Evolutionary conservation across 2,888 invertebrate genomes (phyloP).

Genomic region (Aethes cnicana): DNA sequence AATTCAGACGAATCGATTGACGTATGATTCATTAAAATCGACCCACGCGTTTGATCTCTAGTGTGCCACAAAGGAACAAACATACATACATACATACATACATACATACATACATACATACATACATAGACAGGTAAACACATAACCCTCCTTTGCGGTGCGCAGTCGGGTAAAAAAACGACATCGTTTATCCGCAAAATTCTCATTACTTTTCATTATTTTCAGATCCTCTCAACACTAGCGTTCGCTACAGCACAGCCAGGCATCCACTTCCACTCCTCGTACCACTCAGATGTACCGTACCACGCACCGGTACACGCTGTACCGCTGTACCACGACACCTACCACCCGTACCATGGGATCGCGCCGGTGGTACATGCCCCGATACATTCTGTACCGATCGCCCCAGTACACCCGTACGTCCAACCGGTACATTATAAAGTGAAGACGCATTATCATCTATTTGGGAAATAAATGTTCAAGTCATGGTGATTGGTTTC

Average conservation of each 20-base stretch:
- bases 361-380: conserved; percentile 6
- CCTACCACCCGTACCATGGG: conserved; percentile 6
- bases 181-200: too few relatives aligned
- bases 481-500: background rate
- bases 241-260: conserved; percentile 33
- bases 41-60: too few relatives aligned
- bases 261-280: conserved; percentile 46
- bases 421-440: conserved; percentile 43
- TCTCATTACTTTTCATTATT: too few relatives aligned
- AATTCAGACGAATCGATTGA: too few relatives aligned
- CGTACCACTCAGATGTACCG: background rate
- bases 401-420: conserved; percentile 32
- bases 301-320: conserved; percentile 5
- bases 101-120: too few relatives aligned
- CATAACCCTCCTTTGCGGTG: too few relatives aligned
- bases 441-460: conserved; percentile 51
- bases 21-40: too few relatives aligned
- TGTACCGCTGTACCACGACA: conserved; percentile 10
- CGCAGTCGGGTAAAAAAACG: background rate
- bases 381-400: background rate
- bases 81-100: too few relatives aligned
- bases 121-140: too few relatives aligned
- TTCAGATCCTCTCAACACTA: conserved; percentile 35
- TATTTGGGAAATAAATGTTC: conserved; percentile 45
- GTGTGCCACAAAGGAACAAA: too few relatives aligned